phyloP scores from a whole-genome alignment of 2,888 invertebrate genomes.

The Aphodius granarius region DNA sequence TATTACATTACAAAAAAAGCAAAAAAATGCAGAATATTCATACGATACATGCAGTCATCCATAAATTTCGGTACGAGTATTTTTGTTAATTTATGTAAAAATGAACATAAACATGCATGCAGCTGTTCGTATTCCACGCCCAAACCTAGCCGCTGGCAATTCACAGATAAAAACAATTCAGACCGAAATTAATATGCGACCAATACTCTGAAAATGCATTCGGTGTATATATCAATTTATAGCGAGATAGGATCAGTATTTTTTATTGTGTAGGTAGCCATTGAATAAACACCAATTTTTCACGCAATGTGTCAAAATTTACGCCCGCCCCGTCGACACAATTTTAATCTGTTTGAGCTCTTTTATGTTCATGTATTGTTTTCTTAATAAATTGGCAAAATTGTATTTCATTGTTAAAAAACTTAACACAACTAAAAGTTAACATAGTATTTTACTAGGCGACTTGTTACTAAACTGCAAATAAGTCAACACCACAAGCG shows the following conservation, averaged over 20 bases:
- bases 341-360: neutral
- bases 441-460: no score
- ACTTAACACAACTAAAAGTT: no score
- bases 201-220: neutral
- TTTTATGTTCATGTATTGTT: no score
- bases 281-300: neutral
- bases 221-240: neutral
- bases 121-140: neutral
- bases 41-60: neutral
- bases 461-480: no score
- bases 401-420: no score
- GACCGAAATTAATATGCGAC: neutral
- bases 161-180: neutral
- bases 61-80: neutral
- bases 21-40: no score
- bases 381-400: neutral
- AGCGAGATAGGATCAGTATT: neutral
- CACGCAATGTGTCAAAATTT: neutral
- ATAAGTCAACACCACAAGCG: no score
- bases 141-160: neutral
- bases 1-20: no score
- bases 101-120: neutral
- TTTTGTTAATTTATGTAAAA: neutral
- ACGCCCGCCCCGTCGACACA: neutral
- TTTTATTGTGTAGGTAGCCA: neutral